Conservation (phyloP, 2,888 invertebrate species). For the Laothoe populi region DNA sequence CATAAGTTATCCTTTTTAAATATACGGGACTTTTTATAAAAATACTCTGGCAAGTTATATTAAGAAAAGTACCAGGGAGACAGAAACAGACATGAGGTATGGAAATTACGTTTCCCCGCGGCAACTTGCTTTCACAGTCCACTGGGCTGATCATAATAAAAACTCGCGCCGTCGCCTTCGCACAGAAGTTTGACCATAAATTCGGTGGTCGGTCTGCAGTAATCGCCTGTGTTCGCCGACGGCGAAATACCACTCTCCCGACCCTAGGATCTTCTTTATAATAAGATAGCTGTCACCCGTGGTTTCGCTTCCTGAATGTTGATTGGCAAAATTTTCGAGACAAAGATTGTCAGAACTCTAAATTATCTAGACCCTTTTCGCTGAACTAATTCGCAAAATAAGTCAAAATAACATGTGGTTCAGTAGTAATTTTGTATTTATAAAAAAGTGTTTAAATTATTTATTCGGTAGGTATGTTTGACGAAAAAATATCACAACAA, state of each 20-base stretch:
- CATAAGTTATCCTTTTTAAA: too few relatives aligned
- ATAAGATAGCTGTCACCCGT: slow-evolving; percentile 51
- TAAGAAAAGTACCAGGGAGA: slow-evolving; percentile 77
- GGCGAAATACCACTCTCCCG: slow-evolving; percentile 65
- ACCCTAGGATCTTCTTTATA: slow-evolving; percentile 77
- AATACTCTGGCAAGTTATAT: slow-evolving; percentile 66
- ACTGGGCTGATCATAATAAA: slow-evolving; percentile 86
- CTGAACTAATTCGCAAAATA: too few relatives aligned
- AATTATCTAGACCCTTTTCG: too few relatives aligned
- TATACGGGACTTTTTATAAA: slow-evolving; percentile 32
- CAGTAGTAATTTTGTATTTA: too few relatives aligned
- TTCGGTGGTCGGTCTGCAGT: slow-evolving; percentile 75
- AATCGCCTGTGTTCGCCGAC: slow-evolving; percentile 69
- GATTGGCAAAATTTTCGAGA: background rate
- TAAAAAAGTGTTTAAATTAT: too few relatives aligned
- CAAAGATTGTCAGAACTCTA: background rate
- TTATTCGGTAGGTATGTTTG: too few relatives aligned
- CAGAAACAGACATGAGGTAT: slow-evolving; percentile 82
- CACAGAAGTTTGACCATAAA: slow-evolving; percentile 85
- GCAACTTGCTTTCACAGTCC: slow-evolving; percentile 85
- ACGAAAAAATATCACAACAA: too few relatives aligned
- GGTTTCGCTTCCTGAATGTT: background rate
- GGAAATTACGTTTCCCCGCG: slow-evolving; percentile 80
- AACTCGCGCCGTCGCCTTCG: slow-evolving; percentile 83
- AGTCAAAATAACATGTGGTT: too few relatives aligned